Evolutionary conservation across 2,888 invertebrate genomes (phyloP), one percentile per base, ranked within the genome.

Genomic region (Loripinus fragilis): DNA sequence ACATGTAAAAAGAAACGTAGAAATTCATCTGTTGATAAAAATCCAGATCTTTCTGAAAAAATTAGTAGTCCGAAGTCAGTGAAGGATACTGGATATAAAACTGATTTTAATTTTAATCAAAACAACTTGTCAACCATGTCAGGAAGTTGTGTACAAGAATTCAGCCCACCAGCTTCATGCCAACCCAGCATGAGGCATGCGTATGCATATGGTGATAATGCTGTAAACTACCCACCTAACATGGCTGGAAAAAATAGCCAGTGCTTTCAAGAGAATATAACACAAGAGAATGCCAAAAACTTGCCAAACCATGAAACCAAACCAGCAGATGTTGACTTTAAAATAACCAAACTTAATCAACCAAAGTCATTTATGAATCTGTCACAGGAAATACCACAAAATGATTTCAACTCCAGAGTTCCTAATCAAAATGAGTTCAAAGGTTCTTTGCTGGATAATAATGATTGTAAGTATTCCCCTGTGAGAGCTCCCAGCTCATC

Each of bases 261-360:
- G 33, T 60, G 17, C 30, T 60, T 60, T 60, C 60, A 60, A 17
- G 60, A 60, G 30, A 23, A 20, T n/a, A 8, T 60, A 33, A 28
- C 25, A 12, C 52, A 52, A 3, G 60, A 60, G 10, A 60, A 60
- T 60, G 60, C 60, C 60, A 60, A 60, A 60, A 60, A 30, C 60
- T 60, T 60, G 60, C 60, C 60, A 60, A 60, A 33, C 33, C 60
- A 60, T 33, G 60, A 60, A n/a, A 33, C 60, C 30, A 60, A 60
- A 33, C 60, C 12, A 28, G 5, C 60, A 30, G n/a, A 17, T 33
- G 17, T 20, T 60, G 60, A 60, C 60, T 60, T 60, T 60, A 60
- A 60, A 60, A 60, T 60, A 33, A 33, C 17, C 33, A 30, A 33
- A 15, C 60, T 33, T 60, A 25, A n/a, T 12, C 52, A 52, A 28